A percentile compares a stretch with the other conserved stretches of the same genome.
These are phyloP conservation scores for Drosophila mayri DNA, from an alignment of 1,140 invertebrate species.

Conservation along the genomic window DNA sequence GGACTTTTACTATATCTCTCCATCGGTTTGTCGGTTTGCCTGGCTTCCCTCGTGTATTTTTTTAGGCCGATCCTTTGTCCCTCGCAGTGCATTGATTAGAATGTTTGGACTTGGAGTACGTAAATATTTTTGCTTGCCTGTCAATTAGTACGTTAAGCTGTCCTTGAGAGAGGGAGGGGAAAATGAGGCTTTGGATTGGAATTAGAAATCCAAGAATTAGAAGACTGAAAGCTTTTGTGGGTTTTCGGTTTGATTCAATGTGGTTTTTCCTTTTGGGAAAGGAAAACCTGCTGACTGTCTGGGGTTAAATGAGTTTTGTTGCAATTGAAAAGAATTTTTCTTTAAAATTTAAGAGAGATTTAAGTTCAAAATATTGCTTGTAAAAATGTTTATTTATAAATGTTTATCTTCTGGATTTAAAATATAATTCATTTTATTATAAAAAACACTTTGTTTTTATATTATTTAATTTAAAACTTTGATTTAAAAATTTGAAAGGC, in stretches of 20 bases:
- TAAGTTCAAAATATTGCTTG: too few species aligned
- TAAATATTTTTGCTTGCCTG: constrained; percentile 83
- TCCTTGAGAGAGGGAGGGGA: neutral
- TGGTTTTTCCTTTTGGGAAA: neutral
- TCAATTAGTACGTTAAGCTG: constrained; percentile 79
- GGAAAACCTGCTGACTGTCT: neutral
- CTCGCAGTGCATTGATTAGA: constrained; percentile 77
- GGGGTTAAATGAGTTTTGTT: neutral
- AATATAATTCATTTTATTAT: too few species aligned
- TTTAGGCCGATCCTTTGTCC: constrained; percentile 34
- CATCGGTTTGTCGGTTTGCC: constrained; percentile 42
- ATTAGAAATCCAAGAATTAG: constrained; percentile 23
- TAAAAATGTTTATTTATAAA: too few species aligned
- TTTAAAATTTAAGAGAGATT: neutral
- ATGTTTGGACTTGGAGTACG: constrained; percentile 83
- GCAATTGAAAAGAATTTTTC: neutral
- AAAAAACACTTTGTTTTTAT: too few species aligned
- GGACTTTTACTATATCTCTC: constrained; percentile 30
- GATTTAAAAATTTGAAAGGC: too few species aligned
- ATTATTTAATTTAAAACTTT: too few species aligned
- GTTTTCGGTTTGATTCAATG: neutral
- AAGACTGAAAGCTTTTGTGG: constrained; percentile 25
- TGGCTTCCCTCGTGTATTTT: constrained; percentile 4
- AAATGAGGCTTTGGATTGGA: constrained; percentile 5
- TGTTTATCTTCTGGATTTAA: too few species aligned